phyloP scores from a whole-genome alignment of 2,888 invertebrate genomes.

The Caenorhabditis japonica region DNA sequence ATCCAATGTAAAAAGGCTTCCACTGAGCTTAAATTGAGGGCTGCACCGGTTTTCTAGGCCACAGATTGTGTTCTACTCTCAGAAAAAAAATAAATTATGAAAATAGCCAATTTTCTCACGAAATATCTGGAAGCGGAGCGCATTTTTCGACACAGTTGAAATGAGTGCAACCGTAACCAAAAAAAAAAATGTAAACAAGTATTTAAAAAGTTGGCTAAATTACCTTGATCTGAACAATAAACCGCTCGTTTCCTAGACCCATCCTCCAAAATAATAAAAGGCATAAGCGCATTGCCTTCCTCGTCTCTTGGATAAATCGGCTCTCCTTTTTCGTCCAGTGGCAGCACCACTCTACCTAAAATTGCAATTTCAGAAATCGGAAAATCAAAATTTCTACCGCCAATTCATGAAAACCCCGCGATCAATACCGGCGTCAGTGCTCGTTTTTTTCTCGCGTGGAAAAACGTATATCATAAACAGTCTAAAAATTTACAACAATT shows the following conservation, averaged over 20 bases:
- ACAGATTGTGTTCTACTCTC: no score
- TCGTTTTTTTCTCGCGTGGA: conserved; percentile 1
- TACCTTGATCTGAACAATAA: conserved; percentile 17
- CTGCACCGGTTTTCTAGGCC: no score
- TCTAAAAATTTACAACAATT: conserved; percentile 4
- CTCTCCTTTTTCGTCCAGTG: conserved; percentile 24
- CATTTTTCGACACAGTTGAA: no score
- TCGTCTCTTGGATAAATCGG: conserved; percentile 29
- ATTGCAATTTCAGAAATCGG: conserved; percentile 1
- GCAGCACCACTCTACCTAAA: conserved; percentile 38
- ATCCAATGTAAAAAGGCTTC: no score
- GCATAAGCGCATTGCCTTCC: conserved; percentile 32
- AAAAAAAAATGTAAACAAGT: no score
- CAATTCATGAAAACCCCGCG: background rate
- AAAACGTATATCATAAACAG: background rate
- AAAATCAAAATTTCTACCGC: conserved; percentile 24
- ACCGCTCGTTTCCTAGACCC: conserved; percentile 9
- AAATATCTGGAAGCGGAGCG: no score
- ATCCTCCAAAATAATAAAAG: conserved; percentile 13
- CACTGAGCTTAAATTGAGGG: no score
- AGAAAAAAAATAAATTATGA: no score
- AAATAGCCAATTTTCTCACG: no score
- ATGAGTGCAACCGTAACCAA: no score
- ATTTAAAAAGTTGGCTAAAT: no score
- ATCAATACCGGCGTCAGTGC: background rate